Conservation (phyloP, 1,140 invertebrate genomes). For the Octopus sinensis region DNA sequence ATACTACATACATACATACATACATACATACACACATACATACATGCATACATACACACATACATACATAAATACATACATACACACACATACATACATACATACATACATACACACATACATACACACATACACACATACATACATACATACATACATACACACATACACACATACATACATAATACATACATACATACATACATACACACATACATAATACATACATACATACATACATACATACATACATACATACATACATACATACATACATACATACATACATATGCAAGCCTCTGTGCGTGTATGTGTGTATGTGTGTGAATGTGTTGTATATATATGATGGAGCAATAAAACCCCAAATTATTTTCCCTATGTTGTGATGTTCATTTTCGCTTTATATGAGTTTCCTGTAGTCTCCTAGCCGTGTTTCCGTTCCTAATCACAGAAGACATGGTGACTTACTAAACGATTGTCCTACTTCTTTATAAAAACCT, state of each 20-base stretch:
- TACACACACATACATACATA: background rate
- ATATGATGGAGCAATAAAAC: no score
- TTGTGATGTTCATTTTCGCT: no score
- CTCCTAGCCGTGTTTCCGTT: no score
- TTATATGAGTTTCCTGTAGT: no score
- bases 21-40: background rate
- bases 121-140: background rate
- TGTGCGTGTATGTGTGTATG: no score
- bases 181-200: background rate
- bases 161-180: background rate
- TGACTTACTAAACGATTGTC: no score
- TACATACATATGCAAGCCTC: background rate
- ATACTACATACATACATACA: slow-evolving; percentile 4
- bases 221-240: background rate
- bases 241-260: background rate
- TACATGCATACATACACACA: background rate
- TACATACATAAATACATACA: background rate
- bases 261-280: background rate
- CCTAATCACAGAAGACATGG: no score
- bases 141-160: background rate
- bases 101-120: background rate
- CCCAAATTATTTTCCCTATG: no score
- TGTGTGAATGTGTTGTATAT: no score
- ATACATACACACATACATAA: background rate
- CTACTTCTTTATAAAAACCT: no score